Evolutionary conservation across 1,140 invertebrate genomes (phyloP), one percentile per base, ranked within the genome.

Genomic region (Myzus persicae): DNA sequence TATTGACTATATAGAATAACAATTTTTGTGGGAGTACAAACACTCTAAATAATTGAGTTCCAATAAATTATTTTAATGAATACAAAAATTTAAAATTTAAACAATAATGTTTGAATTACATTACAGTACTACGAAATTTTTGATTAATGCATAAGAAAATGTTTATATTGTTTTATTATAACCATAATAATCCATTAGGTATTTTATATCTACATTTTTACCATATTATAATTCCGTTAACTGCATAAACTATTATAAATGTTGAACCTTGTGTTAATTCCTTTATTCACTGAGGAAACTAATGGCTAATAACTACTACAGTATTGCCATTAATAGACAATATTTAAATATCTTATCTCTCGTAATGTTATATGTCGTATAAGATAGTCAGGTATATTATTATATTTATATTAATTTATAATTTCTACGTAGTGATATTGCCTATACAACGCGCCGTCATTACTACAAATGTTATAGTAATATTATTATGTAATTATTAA

Each of bases 371-470:
- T 44, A 44, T 44, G 42, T 0, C 42, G 42, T 42, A 4, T 48
- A 48, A 46, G 11, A 46, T 46, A 46, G 46, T 54, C 24, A 26
- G 1, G 14, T 48, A 59, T 59, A 59, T 26, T 54, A 54, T 54
- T 26, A 11, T 18, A 67, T 67, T 6, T n/a, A n/a, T n/a, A 67
- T 31, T n/a, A 36, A n/a, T 31, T 76, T 76, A n/a, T 67, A 40
- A 84, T 22, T 87, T 38, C n/a, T 42, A 44, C 22, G 90, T 81
- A 91, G 26, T 31, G 20, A 81, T 42, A 81, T 91, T 91, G 90
- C 90, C 90, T 91, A 91, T 44, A 42, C 42, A 31, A 44, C 31
- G 31, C 90, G 90, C 90, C 90, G 90, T 76, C 31, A 11, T 42
- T 7, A 11, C 18, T 6, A 84, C 9, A 26, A 31, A 22, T 31